A percentile compares a stretch with the other conserved stretches of the same genome.
Conservation (phyloP, 2,113 vertebrate species). For the Macrotus californicus region DNA sequence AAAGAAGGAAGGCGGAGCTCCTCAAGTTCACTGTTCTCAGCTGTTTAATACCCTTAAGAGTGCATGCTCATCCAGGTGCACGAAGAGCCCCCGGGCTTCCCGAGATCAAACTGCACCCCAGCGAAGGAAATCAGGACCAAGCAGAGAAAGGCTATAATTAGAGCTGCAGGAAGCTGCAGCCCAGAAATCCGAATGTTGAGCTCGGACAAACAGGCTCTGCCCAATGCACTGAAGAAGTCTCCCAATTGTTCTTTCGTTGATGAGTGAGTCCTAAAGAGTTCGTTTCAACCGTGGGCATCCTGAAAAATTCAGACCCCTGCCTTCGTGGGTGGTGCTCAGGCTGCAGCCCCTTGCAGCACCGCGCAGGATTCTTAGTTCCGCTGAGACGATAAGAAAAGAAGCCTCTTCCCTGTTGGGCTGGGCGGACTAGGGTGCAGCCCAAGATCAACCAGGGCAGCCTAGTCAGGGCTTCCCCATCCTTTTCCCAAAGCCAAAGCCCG, state of each 20-base stretch:
- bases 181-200: slow-evolving; percentile 51
- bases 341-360: background rate
- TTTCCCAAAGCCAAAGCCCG: slow-evolving; percentile 32
- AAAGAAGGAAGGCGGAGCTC: slow-evolving; percentile 11
- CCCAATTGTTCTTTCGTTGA: background rate
- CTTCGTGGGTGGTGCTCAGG: background rate
- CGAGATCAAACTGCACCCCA: slow-evolving; percentile 58
- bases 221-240: background rate
- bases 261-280: background rate
- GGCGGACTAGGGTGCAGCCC: background rate
- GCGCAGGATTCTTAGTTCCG: background rate
- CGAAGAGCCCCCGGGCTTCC: slow-evolving; percentile 44
- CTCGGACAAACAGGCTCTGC: slow-evolving; percentile 9
- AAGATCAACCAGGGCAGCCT: background rate
- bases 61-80: slow-evolving; percentile 40
- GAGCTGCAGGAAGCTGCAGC: slow-evolving; percentile 33
- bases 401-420: background rate
- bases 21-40: slow-evolving; percentile 47
- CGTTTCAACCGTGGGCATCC: background rate
- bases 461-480: background rate
- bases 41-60: slow-evolving; percentile 61
- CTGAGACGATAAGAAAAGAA: background rate
- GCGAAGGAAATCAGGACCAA: slow-evolving; percentile 52
- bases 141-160: slow-evolving; percentile 49
- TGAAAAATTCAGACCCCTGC: background rate